Evolutionary conservation across 2,113 vertebrate species (phyloP).

Genomic region (Irena cyanogastra): DNA sequence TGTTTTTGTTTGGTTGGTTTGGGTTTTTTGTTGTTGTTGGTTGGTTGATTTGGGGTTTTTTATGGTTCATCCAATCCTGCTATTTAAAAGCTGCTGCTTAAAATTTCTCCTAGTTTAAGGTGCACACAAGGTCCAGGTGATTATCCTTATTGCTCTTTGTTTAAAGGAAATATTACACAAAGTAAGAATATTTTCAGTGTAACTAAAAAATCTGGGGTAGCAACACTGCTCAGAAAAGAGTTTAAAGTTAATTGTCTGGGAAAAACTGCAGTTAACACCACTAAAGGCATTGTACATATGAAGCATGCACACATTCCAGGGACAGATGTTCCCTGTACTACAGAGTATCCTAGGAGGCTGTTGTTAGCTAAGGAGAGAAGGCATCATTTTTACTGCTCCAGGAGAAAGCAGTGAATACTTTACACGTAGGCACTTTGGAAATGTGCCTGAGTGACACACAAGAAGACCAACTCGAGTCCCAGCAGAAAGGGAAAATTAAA

Average conservation of each 20-base stretch:
- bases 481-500: slow-evolving; percentile 48
- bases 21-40: background rate
- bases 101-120: background rate
- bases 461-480: slow-evolving; percentile 12
- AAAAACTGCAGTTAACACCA: background rate
- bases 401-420: background rate
- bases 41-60: background rate
- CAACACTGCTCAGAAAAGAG: background rate
- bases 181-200: background rate
- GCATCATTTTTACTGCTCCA: background rate
- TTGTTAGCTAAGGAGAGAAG: background rate
- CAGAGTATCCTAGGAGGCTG: background rate
- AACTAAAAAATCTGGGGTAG: background rate
- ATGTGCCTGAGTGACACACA: background rate
- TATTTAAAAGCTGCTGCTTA: no score
- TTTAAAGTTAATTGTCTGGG: background rate
- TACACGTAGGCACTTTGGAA: background rate
- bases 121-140: background rate
- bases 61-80: background rate
- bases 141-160: background rate
- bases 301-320: background rate
- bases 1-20: background rate
- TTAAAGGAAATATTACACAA: background rate
- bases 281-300: background rate
- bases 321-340: background rate